Conservation (phyloP, 2,113 vertebrate genomes). For the Barbus barbus region DNA sequence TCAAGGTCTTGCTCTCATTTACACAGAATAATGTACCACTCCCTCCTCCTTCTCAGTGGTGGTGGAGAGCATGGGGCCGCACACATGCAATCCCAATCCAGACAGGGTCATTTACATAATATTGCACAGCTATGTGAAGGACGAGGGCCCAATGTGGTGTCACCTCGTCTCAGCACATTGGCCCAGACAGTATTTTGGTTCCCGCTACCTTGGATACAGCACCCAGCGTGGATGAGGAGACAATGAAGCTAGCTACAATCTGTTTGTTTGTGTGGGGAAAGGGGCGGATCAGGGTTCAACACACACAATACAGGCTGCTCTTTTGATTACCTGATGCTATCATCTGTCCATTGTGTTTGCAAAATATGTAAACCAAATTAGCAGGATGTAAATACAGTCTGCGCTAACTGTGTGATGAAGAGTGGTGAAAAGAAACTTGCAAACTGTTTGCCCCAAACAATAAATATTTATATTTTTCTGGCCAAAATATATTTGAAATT, state of each 20-base stretch:
- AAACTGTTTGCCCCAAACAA: neutral
- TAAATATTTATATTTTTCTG: neutral
- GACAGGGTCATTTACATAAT: slow-evolving; percentile 11
- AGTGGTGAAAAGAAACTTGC: neutral
- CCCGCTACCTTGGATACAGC: neutral
- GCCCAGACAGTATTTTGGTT: neutral
- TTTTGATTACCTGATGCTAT: slow-evolving; percentile 54
- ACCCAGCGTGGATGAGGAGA: neutral
- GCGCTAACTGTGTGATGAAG: neutral
- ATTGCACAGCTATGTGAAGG: slow-evolving; percentile 27
- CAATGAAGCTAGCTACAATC: neutral
- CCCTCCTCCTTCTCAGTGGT: slow-evolving; percentile 47
- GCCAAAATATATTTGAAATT: neutral
- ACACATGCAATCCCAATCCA: slow-evolving; percentile 12
- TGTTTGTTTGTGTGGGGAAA: neutral
- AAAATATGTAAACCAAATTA: slow-evolving; percentile 51
- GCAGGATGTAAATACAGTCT: slow-evolving; percentile 46
- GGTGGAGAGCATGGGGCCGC: neutral
- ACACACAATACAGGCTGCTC: slow-evolving; percentile 30
- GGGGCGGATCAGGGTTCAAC: slow-evolving; percentile 18
- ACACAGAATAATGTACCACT: slow-evolving; percentile 64
- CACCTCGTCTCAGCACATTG: neutral
- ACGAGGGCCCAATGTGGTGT: neutral
- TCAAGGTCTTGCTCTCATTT: slow-evolving; percentile 77
- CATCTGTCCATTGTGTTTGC: slow-evolving; percentile 52